Conservation (phyloP, 2,888 invertebrate genomes). For the Camptogramma bilineatum region DNA sequence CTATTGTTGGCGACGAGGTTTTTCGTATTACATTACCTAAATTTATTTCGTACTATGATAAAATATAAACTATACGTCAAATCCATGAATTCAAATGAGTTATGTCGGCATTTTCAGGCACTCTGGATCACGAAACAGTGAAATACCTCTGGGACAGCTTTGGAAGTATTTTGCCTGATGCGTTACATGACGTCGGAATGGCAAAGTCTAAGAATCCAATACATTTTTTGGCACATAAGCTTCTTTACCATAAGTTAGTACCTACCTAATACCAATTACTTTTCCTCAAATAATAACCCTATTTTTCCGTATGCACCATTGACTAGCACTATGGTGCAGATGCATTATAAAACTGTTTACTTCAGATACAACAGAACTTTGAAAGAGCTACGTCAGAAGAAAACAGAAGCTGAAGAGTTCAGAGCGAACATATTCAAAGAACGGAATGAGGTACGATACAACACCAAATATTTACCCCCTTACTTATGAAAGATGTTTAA, state of each 20-base stretch:
- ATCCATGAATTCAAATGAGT: too few relatives aligned
- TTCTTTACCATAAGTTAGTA: slow-evolving; percentile 64
- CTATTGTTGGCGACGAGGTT: too few relatives aligned
- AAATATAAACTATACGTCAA: too few relatives aligned
- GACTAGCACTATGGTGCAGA: too few relatives aligned
- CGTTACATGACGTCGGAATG: slow-evolving; percentile 57
- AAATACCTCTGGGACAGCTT: slow-evolving; percentile 69
- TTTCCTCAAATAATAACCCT: too few relatives aligned
- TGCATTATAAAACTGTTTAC: too few relatives aligned
- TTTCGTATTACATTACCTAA: too few relatives aligned
- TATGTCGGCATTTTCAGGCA: slow-evolving; percentile 48
- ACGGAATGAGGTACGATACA: slow-evolving; percentile 47
- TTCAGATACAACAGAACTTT: slow-evolving; percentile 54
- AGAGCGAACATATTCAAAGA: slow-evolving; percentile 53
- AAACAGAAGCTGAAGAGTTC: slow-evolving; percentile 53
- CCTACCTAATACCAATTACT: too few relatives aligned
- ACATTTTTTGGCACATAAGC: slow-evolving; percentile 66
- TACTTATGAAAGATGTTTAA: too few relatives aligned
- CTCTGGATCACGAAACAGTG: slow-evolving; percentile 56
- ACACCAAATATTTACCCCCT: too few relatives aligned
- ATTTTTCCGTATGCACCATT: too few relatives aligned
- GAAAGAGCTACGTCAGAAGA: slow-evolving; percentile 48
- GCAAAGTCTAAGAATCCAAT: slow-evolving; percentile 67
- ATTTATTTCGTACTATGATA: too few relatives aligned
- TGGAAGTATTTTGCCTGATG: slow-evolving; percentile 64